Evolutionary conservation across 2,797 vertebrate species (phyloP).

Genomic region (Dipus sagitta): DNA sequence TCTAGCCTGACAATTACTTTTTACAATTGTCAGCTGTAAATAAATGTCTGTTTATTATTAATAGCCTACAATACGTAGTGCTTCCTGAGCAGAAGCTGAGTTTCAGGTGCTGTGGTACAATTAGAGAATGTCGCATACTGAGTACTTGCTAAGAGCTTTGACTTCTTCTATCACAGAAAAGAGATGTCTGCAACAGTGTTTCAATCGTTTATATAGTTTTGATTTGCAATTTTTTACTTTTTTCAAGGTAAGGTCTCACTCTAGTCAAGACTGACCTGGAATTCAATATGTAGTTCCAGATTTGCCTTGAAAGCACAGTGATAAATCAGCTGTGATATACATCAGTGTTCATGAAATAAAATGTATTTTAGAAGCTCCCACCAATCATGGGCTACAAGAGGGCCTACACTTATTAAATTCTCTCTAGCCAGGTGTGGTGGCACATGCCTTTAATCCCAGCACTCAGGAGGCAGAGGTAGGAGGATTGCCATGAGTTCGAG

Average conservation of each 20-base stretch:
- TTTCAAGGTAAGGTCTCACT: too few relatives aligned
- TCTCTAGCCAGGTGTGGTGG: too few relatives aligned
- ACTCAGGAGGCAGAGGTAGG: too few relatives aligned
- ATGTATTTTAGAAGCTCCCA: not conserved
- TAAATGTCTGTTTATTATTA: not conserved
- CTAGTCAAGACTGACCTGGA: too few relatives aligned
- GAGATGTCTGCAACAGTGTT: not conserved
- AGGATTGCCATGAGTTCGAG: too few relatives aligned
- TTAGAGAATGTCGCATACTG: rapidly evolving
- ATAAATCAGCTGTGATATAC: not conserved
- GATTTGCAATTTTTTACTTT: too few relatives aligned
- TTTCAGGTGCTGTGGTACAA: not conserved
- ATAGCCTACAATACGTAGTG: not conserved
- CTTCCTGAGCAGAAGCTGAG: not conserved
- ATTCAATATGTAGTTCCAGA: too few relatives aligned
- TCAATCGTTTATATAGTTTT: not conserved
- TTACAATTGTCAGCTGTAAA: not conserved
- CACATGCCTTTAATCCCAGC: too few relatives aligned
- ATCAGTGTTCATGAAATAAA: not conserved
- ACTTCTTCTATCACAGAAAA: not conserved
- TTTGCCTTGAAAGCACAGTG: too few relatives aligned
- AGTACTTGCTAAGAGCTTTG: not conserved
- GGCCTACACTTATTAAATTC: too few relatives aligned
- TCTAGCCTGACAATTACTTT: too few relatives aligned
- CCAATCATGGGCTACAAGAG: too few relatives aligned